Percentiles rank a stretch among this genome's conserved stretches.
phyloP scores from a whole-genome alignment of 1,140 invertebrate genomes.

The Drosophila funebris region DNA sequence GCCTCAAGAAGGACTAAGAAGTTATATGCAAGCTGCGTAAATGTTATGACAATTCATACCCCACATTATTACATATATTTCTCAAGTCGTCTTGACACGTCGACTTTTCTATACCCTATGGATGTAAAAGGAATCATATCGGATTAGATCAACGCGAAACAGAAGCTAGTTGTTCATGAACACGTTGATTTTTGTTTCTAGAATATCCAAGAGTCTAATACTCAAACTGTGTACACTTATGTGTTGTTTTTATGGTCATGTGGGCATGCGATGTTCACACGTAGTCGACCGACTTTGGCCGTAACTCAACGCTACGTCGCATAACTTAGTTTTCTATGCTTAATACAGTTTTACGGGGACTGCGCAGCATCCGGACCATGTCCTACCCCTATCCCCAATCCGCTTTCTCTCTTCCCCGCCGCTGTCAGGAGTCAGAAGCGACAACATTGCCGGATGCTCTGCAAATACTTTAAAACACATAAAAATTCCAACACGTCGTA shows the following conservation, averaged over 20 bases:
- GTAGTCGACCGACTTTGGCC: slow-evolving; percentile 54
- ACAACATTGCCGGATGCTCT: slow-evolving; percentile 42
- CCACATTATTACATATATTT: not conserved
- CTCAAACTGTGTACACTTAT: not conserved
- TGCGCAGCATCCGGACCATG: slow-evolving; percentile 28
- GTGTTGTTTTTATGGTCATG: slow-evolving; percentile 35
- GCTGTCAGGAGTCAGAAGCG: slow-evolving; percentile 28
- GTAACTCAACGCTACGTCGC: slow-evolving; percentile 68
- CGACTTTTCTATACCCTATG: no score
- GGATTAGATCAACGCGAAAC: not conserved
- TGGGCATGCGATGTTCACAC: slow-evolving; percentile 42
- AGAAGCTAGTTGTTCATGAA: no score
- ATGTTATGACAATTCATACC: not conserved
- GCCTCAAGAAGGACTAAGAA: not conserved
- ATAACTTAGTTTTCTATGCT: slow-evolving; percentile 78
- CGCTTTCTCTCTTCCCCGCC: not conserved
- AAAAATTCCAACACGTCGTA: slow-evolving; percentile 82
- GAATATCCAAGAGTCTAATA: not conserved
- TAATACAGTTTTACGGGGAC: slow-evolving; percentile 77
- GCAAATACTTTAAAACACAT: slow-evolving; percentile 82
- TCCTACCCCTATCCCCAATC: not conserved
- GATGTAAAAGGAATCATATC: not conserved
- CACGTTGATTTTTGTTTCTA: not conserved
- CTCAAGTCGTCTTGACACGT: not conserved
- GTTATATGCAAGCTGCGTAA: not conserved